phyloP scores from a whole-genome alignment of 2,797 vertebrate species.

The Cheirogaleus major region DNA sequence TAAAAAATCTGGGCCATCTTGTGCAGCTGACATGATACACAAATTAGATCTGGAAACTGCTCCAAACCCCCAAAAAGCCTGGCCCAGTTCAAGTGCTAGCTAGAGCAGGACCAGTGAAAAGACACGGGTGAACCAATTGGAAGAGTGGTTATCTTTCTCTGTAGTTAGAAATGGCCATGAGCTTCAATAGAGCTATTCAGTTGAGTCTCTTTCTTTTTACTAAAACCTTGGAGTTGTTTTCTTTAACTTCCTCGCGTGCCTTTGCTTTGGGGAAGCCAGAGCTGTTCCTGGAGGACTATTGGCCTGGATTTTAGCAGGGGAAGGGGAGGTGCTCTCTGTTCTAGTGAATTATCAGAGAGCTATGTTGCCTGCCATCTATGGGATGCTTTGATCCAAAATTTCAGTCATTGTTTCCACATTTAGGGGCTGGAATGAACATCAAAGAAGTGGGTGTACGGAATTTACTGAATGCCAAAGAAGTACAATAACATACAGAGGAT shows the following conservation, averaged over 20 bases:
- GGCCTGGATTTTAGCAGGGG: slow-evolving; percentile 61
- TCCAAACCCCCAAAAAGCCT: background rate
- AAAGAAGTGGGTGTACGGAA: slow-evolving; percentile 87
- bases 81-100: background rate
- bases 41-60: slow-evolving; percentile 44
- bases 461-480: slow-evolving; percentile 88
- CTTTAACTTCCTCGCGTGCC: slow-evolving; percentile 68
- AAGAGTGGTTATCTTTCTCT: slow-evolving; percentile 40
- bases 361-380: slow-evolving; percentile 82
- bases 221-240: slow-evolving; percentile 31
- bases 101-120: background rate
- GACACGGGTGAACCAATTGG: background rate
- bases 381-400: slow-evolving; percentile 88
- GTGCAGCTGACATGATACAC: background rate
- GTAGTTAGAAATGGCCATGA: slow-evolving; percentile 35
- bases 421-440: slow-evolving; percentile 88
- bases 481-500: slow-evolving; percentile 90
- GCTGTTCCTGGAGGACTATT: slow-evolving; percentile 72
- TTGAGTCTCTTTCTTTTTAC: slow-evolving; percentile 43
- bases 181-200: background rate
- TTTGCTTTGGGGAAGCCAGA: slow-evolving; percentile 68
- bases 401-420: slow-evolving; percentile 91
- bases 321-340: slow-evolving; percentile 68
- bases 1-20: slow-evolving; percentile 34
- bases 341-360: slow-evolving; percentile 82